Conservation (phyloP, 2,797 vertebrate species). For the Buphagus erythrorhynchus region DNA sequence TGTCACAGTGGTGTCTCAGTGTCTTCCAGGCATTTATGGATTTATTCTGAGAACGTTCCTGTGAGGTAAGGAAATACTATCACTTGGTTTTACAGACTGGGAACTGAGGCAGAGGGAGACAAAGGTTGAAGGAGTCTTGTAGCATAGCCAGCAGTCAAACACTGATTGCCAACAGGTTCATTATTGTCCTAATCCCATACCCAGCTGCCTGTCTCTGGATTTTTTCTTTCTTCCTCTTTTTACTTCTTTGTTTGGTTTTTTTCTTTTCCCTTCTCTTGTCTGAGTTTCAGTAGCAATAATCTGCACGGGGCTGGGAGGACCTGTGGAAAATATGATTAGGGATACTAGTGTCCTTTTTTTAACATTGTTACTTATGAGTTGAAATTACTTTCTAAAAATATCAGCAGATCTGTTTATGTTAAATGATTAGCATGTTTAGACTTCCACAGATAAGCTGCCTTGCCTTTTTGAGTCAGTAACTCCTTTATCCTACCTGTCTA, state of each 20-base stretch:
- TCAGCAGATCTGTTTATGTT: constrained; percentile 63
- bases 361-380: constrained; percentile 40
- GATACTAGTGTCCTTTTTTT: constrained; percentile 36
- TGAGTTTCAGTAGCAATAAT: not conserved
- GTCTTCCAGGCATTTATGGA: constrained; percentile 64
- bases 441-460: constrained; percentile 55
- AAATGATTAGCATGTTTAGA: constrained; percentile 63
- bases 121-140: not conserved
- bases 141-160: not conserved
- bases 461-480: constrained; percentile 49
- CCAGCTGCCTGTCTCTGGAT: not conserved
- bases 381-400: constrained; percentile 61
- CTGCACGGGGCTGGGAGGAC: not conserved
- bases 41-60: constrained; percentile 65
- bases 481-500: constrained; percentile 61
- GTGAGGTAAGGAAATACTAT: constrained; percentile 51
- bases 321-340: constrained; percentile 13
- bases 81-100: not conserved
- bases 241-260: not conserved
- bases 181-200: not conserved
- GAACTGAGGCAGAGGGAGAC: not conserved
- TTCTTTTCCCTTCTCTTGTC: not conserved
- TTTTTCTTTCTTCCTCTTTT: not conserved
- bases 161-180: not conserved
- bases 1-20: constrained; percentile 58